Evolutionary conservation across 92 coral and sea anemone species (phyloP).

Genomic region (Parazoanthus atlanticus): DNA sequence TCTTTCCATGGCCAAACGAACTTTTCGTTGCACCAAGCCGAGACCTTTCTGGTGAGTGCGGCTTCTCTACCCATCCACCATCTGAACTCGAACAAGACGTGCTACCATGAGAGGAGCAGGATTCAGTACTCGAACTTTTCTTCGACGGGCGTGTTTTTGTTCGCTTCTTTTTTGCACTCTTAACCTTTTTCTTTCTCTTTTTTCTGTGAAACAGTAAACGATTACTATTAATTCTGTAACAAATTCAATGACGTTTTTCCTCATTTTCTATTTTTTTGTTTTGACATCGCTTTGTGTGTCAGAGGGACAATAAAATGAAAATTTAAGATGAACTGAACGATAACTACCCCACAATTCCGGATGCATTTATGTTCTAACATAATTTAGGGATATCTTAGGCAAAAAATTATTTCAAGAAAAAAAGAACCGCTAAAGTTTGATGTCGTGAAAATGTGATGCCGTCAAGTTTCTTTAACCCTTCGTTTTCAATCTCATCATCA

Average conservation of each 20-base stretch:
- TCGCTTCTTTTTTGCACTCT: constrained; percentile 9
- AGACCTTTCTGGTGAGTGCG: not conserved
- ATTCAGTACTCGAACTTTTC: constrained; percentile 34
- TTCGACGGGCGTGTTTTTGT: not conserved
- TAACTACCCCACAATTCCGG: too few relatives aligned
- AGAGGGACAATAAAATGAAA: too few relatives aligned
- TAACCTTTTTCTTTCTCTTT: constrained; percentile 33
- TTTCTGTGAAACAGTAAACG: not conserved
- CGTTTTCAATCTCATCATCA: not conserved
- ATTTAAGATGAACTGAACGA: too few relatives aligned
- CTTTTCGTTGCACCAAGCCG: not conserved
- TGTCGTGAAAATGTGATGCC: not conserved
- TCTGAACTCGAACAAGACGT: constrained; percentile 21
- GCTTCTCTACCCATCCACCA: constrained; percentile 26
- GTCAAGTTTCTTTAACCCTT: too few relatives aligned
- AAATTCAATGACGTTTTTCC: too few relatives aligned
- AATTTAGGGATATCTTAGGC: too few relatives aligned
- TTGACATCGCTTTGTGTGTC: too few relatives aligned
- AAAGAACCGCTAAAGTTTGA: not conserved
- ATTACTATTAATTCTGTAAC: not conserved
- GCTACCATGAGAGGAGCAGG: constrained; percentile 2
- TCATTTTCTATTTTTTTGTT: too few relatives aligned
- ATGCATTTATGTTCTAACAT: too few relatives aligned
- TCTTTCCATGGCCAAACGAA: not conserved
- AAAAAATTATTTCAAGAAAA: too few relatives aligned